These are phyloP conservation scores for Desoria tigrina DNA, from an alignment of 2,888 invertebrate species.

Conservation along the genomic window DNA sequence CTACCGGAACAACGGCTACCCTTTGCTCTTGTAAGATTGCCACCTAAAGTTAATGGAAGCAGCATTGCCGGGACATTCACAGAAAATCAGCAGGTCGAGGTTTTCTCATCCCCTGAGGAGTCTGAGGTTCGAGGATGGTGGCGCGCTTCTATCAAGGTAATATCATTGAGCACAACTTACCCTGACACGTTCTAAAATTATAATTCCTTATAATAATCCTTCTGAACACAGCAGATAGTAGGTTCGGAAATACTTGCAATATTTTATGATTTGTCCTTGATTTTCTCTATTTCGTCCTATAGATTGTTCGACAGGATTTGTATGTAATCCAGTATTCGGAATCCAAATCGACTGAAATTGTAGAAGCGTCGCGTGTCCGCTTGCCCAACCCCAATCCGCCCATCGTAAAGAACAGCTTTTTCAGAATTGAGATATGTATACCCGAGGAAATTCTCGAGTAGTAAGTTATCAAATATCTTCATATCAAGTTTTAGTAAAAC, in stretches of 20 bases:
- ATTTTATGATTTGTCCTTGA: too few species aligned
- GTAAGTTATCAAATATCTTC: constrained; percentile 68
- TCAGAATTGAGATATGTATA: constrained; percentile 89
- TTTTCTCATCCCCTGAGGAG: constrained; percentile 83
- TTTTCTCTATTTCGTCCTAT: too few species aligned
- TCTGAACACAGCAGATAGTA: too few species aligned
- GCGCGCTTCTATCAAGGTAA: constrained; percentile 89
- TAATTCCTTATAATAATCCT: background rate
- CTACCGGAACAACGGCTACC: constrained; percentile 91
- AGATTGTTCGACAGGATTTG: constrained; percentile 94
- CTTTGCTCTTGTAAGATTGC: constrained; percentile 86
- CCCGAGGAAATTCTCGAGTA: constrained; percentile 93
- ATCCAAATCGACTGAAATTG: constrained; percentile 89
- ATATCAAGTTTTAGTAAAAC: constrained; percentile 2
- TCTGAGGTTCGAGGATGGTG: constrained; percentile 93
- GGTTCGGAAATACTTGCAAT: too few species aligned
- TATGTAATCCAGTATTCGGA: constrained; percentile 92
- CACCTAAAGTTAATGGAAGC: constrained; percentile 68
- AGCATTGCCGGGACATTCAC: constrained; percentile 68
- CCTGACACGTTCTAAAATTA: too few species aligned
- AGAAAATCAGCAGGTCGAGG: constrained; percentile 90
- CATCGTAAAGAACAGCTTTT: constrained; percentile 83
- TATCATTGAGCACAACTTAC: constrained; percentile 46
- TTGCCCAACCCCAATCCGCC: constrained; percentile 84
- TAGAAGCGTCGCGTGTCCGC: constrained; percentile 82